Conservation (phyloP, 2,888 invertebrate species). For the Cryptophagus acutangulus region DNA sequence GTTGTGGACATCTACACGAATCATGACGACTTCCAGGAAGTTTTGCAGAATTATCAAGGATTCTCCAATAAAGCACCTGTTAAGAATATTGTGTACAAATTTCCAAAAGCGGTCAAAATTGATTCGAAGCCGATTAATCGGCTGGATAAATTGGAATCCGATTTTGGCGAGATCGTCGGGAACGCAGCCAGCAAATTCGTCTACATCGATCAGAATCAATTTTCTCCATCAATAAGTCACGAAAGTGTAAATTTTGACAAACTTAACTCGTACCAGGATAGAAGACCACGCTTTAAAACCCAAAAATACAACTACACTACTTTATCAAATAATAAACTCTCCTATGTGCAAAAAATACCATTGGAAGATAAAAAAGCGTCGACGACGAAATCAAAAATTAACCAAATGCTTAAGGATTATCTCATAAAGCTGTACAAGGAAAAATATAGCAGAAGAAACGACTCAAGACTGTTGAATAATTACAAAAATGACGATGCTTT, state of each 20-base stretch:
- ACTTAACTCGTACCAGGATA: neutral
- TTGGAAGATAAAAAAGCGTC: constrained; percentile 7
- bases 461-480: constrained; percentile 9
- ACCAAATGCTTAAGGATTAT: constrained; percentile 30
- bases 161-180: constrained; percentile 22
- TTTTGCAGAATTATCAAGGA: constrained; percentile 10
- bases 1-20: constrained; percentile 17
- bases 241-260: neutral
- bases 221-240: too few species aligned
- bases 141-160: constrained; percentile 24
- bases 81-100: constrained; percentile 8
- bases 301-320: constrained; percentile 10
- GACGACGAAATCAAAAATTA: constrained; percentile 17
- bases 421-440: constrained; percentile 29
- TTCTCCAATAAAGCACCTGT: constrained; percentile 1
- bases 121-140: constrained; percentile 15
- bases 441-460: constrained; percentile 19
- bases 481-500: constrained; percentile 9
- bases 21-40: constrained; percentile 14
- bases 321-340: constrained; percentile 5
- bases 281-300: constrained; percentile 19
- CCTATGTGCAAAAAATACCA: constrained; percentile 17
- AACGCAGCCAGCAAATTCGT: constrained; percentile 5
- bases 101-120: constrained; percentile 19
- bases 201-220: constrained; percentile 4